Base-by-base conservation (phyloP, 1,140 invertebrate genomes). In the Phortica variegata region DNA sequence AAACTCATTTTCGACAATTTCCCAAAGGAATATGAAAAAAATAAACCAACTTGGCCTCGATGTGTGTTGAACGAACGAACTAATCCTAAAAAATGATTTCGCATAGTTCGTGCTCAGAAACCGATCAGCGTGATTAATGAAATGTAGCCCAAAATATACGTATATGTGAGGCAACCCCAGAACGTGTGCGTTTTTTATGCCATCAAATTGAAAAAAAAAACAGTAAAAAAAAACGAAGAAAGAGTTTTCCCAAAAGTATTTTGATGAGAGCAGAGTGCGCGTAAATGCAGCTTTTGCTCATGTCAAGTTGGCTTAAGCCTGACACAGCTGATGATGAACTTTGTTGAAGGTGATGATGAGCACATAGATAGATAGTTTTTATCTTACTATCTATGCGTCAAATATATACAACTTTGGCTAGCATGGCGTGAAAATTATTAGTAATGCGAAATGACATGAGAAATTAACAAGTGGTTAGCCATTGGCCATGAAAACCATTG, bases 51-150 rank as follows among this genome's bases (percentile, higher is more conserved):
- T n/a, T n/a, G n/a, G n/a, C n/a, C n/a, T n/a, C n/a, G n/a, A n/a
- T n/a, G n/a, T n/a, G n/a, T n/a, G n/a, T n/a, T n/a, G n/a, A n/a
- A n/a, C n/a, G n/a, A n/a, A n/a, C n/a, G n/a, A n/a, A 26, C 23
- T 26, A 65, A 66, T 65, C 61, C 61, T 65, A 68, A 65, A 65
- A 65, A 65, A 65, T 68, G 61, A 66, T 62, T 49, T 52, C 53
- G 47, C 53, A 59, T 56, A 66, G 59, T 56, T 52, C 62, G 61
- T 65, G 62, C 61, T 62, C 59, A 54, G 55, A 66, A 68, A 66
- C 63, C 62, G 61, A 65, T 65, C 61, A 53, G 62, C 46, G 61
- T 65, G 61, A 65, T 65, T 65, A 65, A 65, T 65, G 61, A 59
- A 59, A 59, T 6, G 23, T 26, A 10, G n/a, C n/a, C n/a, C n/a